phyloP scores from a whole-genome alignment of 2,113 vertebrate genomes.

The Lepus americanus region DNA sequence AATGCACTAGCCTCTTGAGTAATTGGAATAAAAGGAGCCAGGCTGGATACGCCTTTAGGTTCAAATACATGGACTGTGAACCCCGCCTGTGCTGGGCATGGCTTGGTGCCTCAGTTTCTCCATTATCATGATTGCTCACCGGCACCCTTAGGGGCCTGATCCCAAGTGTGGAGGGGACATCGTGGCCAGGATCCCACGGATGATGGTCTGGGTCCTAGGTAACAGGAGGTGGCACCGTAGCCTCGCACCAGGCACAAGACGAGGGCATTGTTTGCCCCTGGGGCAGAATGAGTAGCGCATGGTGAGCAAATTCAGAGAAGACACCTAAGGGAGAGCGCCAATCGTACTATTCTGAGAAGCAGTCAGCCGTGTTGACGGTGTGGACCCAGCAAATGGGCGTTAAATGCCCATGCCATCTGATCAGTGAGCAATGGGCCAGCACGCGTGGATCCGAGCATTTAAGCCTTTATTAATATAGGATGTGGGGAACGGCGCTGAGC shows the following conservation, averaged over 20 bases:
- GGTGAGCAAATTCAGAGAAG: not conserved
- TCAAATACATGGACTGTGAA: not conserved
- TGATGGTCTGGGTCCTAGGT: too few species aligned
- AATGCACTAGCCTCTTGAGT: not conserved
- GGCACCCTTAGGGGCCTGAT: not conserved
- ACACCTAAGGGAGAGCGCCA: not conserved
- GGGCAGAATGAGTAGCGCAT: not conserved
- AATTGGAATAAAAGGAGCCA: not conserved
- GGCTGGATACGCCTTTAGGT: not conserved
- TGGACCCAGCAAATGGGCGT: not conserved
- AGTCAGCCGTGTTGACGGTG: too few species aligned
- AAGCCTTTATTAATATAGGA: not conserved
- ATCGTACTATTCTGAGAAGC: not conserved
- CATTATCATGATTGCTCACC: not conserved
- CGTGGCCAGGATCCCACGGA: not conserved
- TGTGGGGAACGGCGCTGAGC: too few species aligned
- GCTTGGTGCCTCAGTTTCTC: not conserved
- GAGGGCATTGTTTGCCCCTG: not conserved
- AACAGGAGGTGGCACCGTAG: not conserved
- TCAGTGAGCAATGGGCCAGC: not conserved
- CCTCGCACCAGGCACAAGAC: fast-evolving
- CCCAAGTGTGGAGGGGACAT: not conserved
- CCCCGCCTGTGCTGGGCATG: not conserved
- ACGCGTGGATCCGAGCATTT: not conserved
- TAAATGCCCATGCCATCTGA: not conserved